Base-by-base conservation (phyloP, 2,797 vertebrate species). In the Meriones psammophilus region DNA sequence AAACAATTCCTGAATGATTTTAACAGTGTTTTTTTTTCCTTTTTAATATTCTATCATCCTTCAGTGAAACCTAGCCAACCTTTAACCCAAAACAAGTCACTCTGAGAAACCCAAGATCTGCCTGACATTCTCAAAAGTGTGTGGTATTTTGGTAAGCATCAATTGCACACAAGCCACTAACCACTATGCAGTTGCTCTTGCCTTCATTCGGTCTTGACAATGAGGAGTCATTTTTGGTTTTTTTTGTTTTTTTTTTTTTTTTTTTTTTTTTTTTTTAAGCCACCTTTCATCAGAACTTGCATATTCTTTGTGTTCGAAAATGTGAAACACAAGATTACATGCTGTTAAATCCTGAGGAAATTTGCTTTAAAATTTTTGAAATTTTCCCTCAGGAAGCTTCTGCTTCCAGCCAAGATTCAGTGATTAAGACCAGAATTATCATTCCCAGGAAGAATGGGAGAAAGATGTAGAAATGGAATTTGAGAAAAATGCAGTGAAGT, bases 71-170 rank as follows among this genome's bases (percentile, higher is more conserved):
- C n/a, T 20, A 64, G 5, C 3, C 33, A 85, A 39, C 33, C 86
- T 62, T 5, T 77, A 30, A 15, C 46, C n/a, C 85, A 90, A 26
- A 90, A 26, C 68, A 81, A 79, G 68, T 22, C 5, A 93, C 50
- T 46, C 1, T 5, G 1, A 1, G 76, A 60, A 58, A 96, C 91
- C 92, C 95, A 92, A 97, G 90, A 1, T 78, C 81, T 74, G 26
- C n/a, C 30, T 77, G 71, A 62, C 54, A 83, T 60, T 93, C 33
- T 68, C 33, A 33, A 83, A 46, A 73, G 42, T 56, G 2, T 28
- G 20, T 50, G 20, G 20, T 94, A 8, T 77, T 88, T 89, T 85
- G 10, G 17, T 83, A 89, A 90, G 62, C 92, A 92, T 4, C 26
- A 64, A 50, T 14, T 33, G 81, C 28, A 54, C 2, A 36, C 8